Base-by-base conservation (phyloP, 1,140 invertebrate genomes). In the Bicyclus anynana region DNA sequence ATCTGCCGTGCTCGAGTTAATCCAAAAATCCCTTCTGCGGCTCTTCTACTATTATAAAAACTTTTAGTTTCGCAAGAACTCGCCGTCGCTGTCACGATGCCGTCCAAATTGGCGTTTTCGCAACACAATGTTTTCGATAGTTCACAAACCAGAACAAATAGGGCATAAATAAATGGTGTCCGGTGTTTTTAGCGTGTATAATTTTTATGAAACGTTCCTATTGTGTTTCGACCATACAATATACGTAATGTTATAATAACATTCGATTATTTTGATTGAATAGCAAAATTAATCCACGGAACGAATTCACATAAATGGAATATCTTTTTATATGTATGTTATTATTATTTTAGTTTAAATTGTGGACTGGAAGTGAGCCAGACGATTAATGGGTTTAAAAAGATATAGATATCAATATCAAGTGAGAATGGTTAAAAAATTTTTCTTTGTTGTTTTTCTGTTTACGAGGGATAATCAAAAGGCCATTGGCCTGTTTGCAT, bases 21-120 rank as follows among this genome's bases (percentile, higher is more conserved):
- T n/a, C n/a, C n/a, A n/a, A n/a, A n/a, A n/a, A n/a, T n/a, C n/a
- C n/a, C n/a, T n/a, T n/a, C n/a, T n/a, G n/a, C n/a, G n/a, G n/a
- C n/a, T n/a, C n/a, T n/a, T n/a, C n/a, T n/a, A n/a, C n/a, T n/a
- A n/a, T n/a, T 27, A 27, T 40, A 37, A 60, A 60, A 60, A 60
- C 49, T 17, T 10, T 38, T 33, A 40, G 26, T 59, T 59, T 52
- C 18, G 33, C 58, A 60, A 54, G 51, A 60, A 44, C 40, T 44
- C 40, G 40, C 18, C 18, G 6, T 9, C 40, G 65, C 18, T 61
- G 65, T 71, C 72, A 69, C 65, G 74, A 77, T 66, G 40, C 40
- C 12, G 29, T 49, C 29, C 47, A 49, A 44, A 20, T 44, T 44
- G 40, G 17, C 13, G 16, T 44, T 44, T 20, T 44, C 27, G 59